These are phyloP conservation scores for Aquatica leii DNA, from an alignment of 2,888 invertebrate genomes.

Conservation along the genomic window DNA sequence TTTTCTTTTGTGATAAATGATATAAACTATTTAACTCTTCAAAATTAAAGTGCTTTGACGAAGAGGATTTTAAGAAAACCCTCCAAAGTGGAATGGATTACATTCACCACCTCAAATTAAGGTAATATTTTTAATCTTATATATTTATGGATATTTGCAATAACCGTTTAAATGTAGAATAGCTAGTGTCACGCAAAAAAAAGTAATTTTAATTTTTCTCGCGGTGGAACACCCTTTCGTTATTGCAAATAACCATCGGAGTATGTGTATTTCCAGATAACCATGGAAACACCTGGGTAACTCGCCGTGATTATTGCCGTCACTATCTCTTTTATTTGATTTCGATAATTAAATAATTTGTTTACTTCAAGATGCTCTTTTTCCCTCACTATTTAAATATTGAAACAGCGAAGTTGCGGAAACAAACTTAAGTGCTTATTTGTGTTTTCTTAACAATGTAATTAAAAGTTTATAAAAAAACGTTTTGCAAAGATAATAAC, in stretches of 20 bases:
- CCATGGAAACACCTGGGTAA: slow-evolving; percentile 38
- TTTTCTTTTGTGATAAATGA: slow-evolving; percentile 8
- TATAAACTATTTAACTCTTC: neutral
- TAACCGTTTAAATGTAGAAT: too few species aligned
- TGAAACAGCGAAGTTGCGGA: slow-evolving; percentile 22
- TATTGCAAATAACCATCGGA: slow-evolving; percentile 30
- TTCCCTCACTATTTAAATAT: neutral
- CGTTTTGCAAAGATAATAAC: too few species aligned
- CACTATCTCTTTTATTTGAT: slow-evolving; percentile 25
- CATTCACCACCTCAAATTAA: slow-evolving; percentile 25
- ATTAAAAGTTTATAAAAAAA: slow-evolving; percentile 19
- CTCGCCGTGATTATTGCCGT: slow-evolving; percentile 29
- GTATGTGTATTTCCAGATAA: slow-evolving; percentile 39
- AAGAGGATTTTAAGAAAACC: slow-evolving; percentile 18
- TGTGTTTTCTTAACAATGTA: slow-evolving; percentile 25
- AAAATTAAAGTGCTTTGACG: slow-evolving; percentile 20
- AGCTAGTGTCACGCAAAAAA: too few species aligned
- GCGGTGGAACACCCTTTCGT: slow-evolving; percentile 18
- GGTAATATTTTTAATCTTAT: slow-evolving; percentile 17
- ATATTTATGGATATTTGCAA: neutral
- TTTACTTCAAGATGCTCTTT: slow-evolving; percentile 17
- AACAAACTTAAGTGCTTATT: slow-evolving; percentile 31
- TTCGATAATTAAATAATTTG: slow-evolving; percentile 25
- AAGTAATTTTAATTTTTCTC: neutral
- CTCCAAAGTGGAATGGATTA: slow-evolving; percentile 35